Percentiles rank a stretch among this genome's conserved stretches.
Conservation (phyloP, 2,113 vertebrate species). For the Paralichthys olivaceus region DNA sequence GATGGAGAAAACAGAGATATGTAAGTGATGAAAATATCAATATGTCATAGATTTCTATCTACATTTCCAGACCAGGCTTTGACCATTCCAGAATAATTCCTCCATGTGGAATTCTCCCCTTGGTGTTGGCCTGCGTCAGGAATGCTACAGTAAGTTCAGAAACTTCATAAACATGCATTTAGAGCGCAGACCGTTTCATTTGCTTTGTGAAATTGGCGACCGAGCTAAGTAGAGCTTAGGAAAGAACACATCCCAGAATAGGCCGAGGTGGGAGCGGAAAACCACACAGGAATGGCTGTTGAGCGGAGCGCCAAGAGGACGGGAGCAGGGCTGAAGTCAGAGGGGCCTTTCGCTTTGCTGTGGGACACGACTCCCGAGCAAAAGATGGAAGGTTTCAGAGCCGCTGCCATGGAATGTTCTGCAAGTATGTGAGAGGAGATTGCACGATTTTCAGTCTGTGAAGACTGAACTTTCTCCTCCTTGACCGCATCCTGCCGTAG, state of each 20-base stretch:
- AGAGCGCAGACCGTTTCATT: slow-evolving; percentile 65
- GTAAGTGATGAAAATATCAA: too few relatives aligned
- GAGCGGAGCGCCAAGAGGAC: slow-evolving; percentile 40
- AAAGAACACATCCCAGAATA: slow-evolving; percentile 73
- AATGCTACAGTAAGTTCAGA: slow-evolving; percentile 67
- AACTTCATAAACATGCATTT: slow-evolving; percentile 79
- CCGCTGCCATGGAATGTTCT: slow-evolving; percentile 51
- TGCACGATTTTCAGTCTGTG: slow-evolving; percentile 51
- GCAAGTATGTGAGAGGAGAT: slow-evolving; percentile 59
- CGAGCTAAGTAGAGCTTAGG: slow-evolving; percentile 60
- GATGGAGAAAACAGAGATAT: too few relatives aligned
- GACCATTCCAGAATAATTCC: slow-evolving; percentile 20
- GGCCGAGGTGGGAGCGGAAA: slow-evolving; percentile 65
- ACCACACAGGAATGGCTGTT: slow-evolving; percentile 61
- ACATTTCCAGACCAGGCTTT: background rate
- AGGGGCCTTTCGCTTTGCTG: slow-evolving; percentile 31
- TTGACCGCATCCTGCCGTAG: slow-evolving; percentile 56
- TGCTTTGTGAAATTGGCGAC: slow-evolving; percentile 60
- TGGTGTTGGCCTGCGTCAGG: slow-evolving; percentile 50
- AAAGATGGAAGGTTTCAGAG: slow-evolving; percentile 37
- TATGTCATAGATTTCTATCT: background rate
- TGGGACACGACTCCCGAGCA: slow-evolving; percentile 11
- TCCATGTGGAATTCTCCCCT: slow-evolving; percentile 56
- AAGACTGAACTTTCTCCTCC: slow-evolving; percentile 55
- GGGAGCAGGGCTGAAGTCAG: slow-evolving; percentile 6